Evolutionary conservation across 2,888 invertebrate species (phyloP).

Genomic region (Apoda limacodes): DNA sequence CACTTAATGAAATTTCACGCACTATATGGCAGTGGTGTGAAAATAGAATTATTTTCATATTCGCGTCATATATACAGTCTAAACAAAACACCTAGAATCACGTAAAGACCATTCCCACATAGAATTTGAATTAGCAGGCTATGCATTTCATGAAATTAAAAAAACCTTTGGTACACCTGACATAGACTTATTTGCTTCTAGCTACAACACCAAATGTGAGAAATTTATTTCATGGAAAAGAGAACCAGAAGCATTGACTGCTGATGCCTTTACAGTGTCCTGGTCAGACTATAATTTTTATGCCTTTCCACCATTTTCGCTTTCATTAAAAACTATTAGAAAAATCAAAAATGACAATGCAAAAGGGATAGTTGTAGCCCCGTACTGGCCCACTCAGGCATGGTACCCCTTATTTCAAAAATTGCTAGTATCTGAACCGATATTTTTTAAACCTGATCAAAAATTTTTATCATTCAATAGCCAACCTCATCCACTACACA

Average conservation of each 20-base stretch:
- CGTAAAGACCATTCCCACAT: slow-evolving; percentile 5
- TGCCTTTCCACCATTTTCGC: slow-evolving; percentile 14
- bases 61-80: slow-evolving; percentile 15
- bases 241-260: slow-evolving; percentile 6
- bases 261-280: slow-evolving; percentile 8
- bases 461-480: too few relatives aligned
- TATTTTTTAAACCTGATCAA: too few relatives aligned
- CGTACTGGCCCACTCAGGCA: slow-evolving; percentile 10
- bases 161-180: slow-evolving; percentile 2
- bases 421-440: too few relatives aligned
- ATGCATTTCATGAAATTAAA: slow-evolving; percentile 3
- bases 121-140: slow-evolving; percentile 8
- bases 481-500: slow-evolving; percentile 6
- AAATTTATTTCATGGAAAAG: slow-evolving; percentile 8
- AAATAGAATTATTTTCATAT: slow-evolving; percentile 3
- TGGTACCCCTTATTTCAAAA: not conserved
- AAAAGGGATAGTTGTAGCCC: slow-evolving; percentile 10
- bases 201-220: slow-evolving; percentile 10
- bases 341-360: slow-evolving; percentile 13
- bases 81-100: too few relatives aligned
- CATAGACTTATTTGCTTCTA: slow-evolving; percentile 12
- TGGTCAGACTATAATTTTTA: slow-evolving; percentile 11
- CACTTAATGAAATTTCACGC: slow-evolving; percentile 1
- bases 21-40: slow-evolving; percentile 10
- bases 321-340: slow-evolving; percentile 8